These are phyloP conservation scores for Ctenodactylus gundi DNA, from an alignment of 2,113 vertebrate species.

Conservation along the genomic window DNA sequence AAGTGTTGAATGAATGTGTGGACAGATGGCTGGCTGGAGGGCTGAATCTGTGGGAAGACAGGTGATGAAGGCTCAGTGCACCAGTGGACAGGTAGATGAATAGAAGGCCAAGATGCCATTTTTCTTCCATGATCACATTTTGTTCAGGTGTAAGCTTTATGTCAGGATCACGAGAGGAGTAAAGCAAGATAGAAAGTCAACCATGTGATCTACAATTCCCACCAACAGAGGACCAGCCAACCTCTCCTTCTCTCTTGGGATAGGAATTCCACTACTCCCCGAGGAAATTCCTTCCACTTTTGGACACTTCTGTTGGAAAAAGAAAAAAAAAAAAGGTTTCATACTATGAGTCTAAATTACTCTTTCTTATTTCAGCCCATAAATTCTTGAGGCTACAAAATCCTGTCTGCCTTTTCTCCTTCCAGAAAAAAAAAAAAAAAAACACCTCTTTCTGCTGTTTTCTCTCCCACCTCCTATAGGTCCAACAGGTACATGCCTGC, in stretches of 20 bases:
- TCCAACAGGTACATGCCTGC: neutral
- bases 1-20: neutral
- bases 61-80: no score
- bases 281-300: neutral
- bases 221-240: neutral
- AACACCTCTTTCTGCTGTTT: neutral
- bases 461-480: neutral
- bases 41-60: neutral
- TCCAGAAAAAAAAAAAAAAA: constrained; percentile 56
- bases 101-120: neutral
- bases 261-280: neutral
- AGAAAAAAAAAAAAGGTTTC: no score
- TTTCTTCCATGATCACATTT: neutral
- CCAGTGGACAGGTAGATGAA: neutral
- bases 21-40: neutral
- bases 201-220: neutral
- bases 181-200: neutral
- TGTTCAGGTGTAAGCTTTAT: neutral
- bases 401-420: neutral
- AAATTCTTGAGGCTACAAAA: neutral
- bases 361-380: neutral
- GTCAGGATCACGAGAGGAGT: neutral
- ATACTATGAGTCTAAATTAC: neutral
- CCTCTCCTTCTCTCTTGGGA: neutral
- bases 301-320: neutral